Conservation (phyloP, 2,888 invertebrate species). For the Nemotelus nigrinus region DNA sequence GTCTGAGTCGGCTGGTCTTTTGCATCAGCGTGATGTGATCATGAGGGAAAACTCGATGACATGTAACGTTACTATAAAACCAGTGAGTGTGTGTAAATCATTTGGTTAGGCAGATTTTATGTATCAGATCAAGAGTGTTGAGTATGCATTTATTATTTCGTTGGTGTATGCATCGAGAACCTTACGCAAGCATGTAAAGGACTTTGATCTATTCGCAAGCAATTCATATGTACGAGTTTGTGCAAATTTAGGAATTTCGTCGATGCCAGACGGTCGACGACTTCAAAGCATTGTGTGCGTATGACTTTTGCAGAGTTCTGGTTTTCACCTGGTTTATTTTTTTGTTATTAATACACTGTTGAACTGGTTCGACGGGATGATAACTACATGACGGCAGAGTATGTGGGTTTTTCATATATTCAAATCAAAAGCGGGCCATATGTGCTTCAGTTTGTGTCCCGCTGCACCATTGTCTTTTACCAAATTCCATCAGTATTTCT, state of each 20-base stretch:
- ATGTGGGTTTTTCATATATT: no score
- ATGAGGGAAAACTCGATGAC: conserved; percentile 15
- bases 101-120: background rate
- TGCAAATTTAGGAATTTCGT: conserved; percentile 5
- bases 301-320: background rate
- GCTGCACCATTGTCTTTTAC: no score
- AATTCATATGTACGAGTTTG: background rate
- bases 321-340: background rate
- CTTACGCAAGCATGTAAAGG: conserved; percentile 3
- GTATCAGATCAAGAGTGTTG: background rate
- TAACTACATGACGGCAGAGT: no score
- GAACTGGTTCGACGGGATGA: background rate
- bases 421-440: no score
- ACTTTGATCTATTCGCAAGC: no score
- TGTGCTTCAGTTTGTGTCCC: no score
- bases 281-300: background rate
- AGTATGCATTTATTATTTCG: background rate
- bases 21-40: background rate
- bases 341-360: background rate
- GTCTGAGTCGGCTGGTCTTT: background rate
- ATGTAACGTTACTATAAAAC: background rate
- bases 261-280: background rate
- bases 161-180: background rate
- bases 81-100: background rate
- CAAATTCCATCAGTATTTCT: no score